Conservation (phyloP, 37 sponge, comb jelly and placozoan species). For the Cladorhizidae sp. region DNA sequence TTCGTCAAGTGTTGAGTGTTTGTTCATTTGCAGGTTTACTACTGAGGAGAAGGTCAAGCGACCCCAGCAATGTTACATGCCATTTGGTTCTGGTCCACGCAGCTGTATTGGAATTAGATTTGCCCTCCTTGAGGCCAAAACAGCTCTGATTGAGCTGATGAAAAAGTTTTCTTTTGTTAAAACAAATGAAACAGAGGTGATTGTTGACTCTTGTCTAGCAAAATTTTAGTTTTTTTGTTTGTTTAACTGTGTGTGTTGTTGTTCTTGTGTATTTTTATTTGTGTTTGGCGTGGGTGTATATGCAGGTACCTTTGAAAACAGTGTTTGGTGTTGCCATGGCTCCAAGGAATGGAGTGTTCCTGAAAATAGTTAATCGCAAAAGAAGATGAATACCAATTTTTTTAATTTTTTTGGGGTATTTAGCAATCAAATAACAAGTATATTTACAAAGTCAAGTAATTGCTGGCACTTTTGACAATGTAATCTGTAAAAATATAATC, state of each 20-base stretch:
- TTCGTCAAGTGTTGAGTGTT: no score
- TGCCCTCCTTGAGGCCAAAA: conserved; percentile 78
- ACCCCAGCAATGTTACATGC: conserved; percentile 56
- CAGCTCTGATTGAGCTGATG: conserved; percentile 54
- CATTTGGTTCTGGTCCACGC: conserved; percentile 83
- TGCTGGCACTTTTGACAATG: no score
- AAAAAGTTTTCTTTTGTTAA: conserved; percentile 55
- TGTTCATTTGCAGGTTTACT: conserved; percentile 74
- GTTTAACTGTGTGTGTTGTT: no score
- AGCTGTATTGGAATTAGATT: conserved; percentile 82
- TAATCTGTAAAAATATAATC: no score
- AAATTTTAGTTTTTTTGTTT: no score
- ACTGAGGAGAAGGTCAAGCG: conserved; percentile 58
- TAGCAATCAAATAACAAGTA: no score
- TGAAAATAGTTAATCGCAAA: conserved; percentile 16
- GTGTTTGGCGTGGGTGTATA: background rate
- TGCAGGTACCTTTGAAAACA: conserved; percentile 50
- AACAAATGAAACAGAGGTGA: conserved; percentile 47
- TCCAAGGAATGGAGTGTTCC: conserved; percentile 64
- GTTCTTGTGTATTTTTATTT: background rate
- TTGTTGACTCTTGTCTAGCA: no score
- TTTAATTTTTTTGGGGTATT: no score
- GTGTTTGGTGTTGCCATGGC: conserved; percentile 58
- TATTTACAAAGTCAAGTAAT: no score
- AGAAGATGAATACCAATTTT: no score